Base-by-base conservation (phyloP, 2,888 invertebrate genomes). In the Scaptomyza parva region DNA sequence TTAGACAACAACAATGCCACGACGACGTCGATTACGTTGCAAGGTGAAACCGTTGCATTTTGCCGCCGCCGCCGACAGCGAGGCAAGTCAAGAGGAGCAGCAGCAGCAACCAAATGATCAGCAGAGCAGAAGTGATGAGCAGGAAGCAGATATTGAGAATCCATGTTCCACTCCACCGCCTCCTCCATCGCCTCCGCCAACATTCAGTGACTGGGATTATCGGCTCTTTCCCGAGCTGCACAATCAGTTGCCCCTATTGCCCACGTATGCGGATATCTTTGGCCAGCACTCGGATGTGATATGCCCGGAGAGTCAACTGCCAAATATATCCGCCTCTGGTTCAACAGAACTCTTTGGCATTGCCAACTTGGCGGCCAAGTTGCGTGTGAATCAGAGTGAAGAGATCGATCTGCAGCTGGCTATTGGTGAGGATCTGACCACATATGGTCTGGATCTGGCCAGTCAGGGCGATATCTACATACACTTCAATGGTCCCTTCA, bases 401-500 rank as follows among this genome's bases (percentile, higher is more conserved):
- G 28, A 41, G 7, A 50, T 39, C 12, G 22, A 51, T 9, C 24
- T 68, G 5, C 70, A 61, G 3, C 22, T 82, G 66, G 60, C 54
- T 12, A 66, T 69, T 8, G 82, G 82, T 11, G 82, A 83, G 50
- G 82, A 83, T 45, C 59, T 83, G 26, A 81, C 82, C 44, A 71
- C 67, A 7, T 84, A 60, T 9, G 82, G 82, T 2, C 53, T 83
- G 35, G 82, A 83, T 40, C 14, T 83, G 61, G 58, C 82, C 18
- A 71, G 76, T 28, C 76, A 71, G 37, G 82, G 85, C 2, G 82
- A 83, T 17, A 86, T 83, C 47, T 84, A 83, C 35, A 82, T 83
- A 3, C 78, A 84, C 20, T 86, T 86, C 50, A 83, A 83, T 53
- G 86, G 82, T 3, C 82, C 82, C 5, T 78, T 86, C 6, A 83